These are phyloP conservation scores for Ichneumoninae sp. DNA, from an alignment of 2,888 invertebrate species.

Conservation along the genomic window DNA sequence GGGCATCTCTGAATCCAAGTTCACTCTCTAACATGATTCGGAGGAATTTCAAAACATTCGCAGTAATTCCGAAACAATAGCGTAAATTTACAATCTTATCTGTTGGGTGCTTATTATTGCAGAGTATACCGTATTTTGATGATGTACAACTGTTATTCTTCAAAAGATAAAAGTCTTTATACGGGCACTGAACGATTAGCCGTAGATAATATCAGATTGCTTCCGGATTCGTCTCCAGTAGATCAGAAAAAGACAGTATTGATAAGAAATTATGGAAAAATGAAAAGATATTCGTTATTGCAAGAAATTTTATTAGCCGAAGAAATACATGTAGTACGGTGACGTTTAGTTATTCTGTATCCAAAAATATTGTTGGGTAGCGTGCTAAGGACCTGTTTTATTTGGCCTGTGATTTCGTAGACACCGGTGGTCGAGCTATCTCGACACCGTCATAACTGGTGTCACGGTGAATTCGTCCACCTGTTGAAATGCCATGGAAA, in stretches of 20 bases:
- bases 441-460: not conserved
- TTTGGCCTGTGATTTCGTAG: not conserved
- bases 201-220: no score
- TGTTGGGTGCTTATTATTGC: no score
- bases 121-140: no score
- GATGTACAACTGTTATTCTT: no score
- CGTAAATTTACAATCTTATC: no score
- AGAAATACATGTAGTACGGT: not conserved
- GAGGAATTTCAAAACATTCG: no score
- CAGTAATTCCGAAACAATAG: no score
- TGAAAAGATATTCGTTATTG: not conserved
- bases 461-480: constrained; percentile 70
- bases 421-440: not conserved
- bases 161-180: no score
- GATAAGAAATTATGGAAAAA: not conserved
- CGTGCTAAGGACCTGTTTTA: not conserved
- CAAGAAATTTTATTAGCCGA: not conserved
- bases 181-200: no score
- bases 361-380: not conserved
- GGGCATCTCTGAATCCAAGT: no score
- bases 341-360: not conserved
- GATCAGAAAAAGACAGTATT: not conserved
- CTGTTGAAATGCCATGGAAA: constrained; percentile 58
- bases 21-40: no score
- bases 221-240: no score